These are phyloP conservation scores for Zapornia atra DNA, from an alignment of 2,113 vertebrate species.

Conservation along the genomic window DNA sequence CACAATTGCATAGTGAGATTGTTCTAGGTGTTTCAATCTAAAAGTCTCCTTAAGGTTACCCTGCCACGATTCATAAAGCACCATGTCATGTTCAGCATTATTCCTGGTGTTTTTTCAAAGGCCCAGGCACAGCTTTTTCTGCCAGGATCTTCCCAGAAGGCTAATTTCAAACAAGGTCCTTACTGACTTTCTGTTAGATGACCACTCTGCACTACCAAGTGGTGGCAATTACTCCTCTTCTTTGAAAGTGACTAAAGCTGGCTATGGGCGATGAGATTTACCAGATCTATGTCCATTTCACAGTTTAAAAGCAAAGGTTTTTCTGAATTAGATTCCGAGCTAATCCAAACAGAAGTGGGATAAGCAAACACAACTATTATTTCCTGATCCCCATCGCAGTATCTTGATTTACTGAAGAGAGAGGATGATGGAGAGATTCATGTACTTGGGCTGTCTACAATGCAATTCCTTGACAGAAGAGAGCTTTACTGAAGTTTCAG, in stretches of 20 bases:
- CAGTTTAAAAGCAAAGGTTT: background rate
- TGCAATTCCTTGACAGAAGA: background rate
- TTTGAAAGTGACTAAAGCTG: background rate
- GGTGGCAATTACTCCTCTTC: background rate
- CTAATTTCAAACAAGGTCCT: background rate
- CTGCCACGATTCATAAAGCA: background rate
- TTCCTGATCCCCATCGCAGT: background rate
- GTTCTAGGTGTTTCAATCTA: background rate
- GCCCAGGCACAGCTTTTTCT: background rate
- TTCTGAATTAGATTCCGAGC: background rate
- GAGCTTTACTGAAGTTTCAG: background rate
- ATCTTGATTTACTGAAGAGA: background rate
- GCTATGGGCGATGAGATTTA: background rate
- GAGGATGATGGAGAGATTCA: background rate
- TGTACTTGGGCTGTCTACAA: background rate
- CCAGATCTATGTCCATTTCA: background rate
- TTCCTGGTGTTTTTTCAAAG: background rate
- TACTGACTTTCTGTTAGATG: background rate
- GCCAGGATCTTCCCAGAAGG: background rate
- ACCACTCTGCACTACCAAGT: background rate
- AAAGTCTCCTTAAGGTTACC: background rate
- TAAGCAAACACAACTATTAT: background rate
- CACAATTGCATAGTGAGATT: background rate
- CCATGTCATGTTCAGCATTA: background rate
- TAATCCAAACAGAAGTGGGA: background rate